A percentile compares a stretch with the other conserved stretches of the same genome.
These are phyloP conservation scores for Drosophila oshimai DNA, from an alignment of 1,140 invertebrate genomes.

Conservation along the genomic window DNA sequence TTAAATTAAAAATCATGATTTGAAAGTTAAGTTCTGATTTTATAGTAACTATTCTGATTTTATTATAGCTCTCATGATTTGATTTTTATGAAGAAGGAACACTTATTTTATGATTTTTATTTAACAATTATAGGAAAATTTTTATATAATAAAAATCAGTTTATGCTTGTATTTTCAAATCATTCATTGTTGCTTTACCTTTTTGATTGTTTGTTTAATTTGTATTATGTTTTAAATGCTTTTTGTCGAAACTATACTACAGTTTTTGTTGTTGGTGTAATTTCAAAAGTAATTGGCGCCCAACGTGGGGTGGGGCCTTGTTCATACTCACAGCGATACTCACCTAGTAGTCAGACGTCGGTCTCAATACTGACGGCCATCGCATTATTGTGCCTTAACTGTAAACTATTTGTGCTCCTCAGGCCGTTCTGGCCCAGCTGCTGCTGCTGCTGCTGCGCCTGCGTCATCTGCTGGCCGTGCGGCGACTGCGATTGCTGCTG, in stretches of 20 bases:
- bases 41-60: too few relatives aligned
- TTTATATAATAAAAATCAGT: too few relatives aligned
- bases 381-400: slow-evolving; percentile 91
- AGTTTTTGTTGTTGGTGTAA: too few relatives aligned
- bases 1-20: too few relatives aligned
- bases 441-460: slow-evolving; percentile 63
- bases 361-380: slow-evolving; percentile 95
- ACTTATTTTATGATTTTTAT: too few relatives aligned
- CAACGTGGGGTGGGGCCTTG: not conserved
- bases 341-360: slow-evolving; percentile 98
- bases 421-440: slow-evolving; percentile 83
- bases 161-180: too few relatives aligned
- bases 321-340: slow-evolving; percentile 64
- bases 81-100: too few relatives aligned
- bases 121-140: too few relatives aligned
- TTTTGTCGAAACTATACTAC: too few relatives aligned
- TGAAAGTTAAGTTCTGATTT: too few relatives aligned
- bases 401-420: slow-evolving; percentile 90
- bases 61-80: too few relatives aligned
- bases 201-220: not conserved
- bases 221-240: not conserved
- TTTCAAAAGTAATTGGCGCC: not conserved
- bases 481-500: slow-evolving; percentile 56
- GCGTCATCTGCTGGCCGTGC: slow-evolving; percentile 25
- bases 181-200: too few relatives aligned